phyloP scores from a whole-genome alignment of 2,888 invertebrate species.

The Apocheima hispidaria region DNA sequence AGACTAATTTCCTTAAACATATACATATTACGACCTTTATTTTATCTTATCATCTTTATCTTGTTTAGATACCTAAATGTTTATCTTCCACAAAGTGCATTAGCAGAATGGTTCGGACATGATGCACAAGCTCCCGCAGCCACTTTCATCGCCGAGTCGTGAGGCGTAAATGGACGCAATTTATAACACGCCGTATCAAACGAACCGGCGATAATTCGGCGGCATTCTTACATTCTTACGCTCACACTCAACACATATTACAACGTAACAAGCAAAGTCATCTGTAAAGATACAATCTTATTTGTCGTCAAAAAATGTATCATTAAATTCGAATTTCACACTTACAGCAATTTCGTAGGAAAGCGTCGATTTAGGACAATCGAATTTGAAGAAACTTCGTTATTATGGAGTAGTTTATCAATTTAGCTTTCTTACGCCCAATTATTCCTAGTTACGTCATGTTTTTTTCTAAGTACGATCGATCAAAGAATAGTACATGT shows the following conservation, averaged over 20 bases:
- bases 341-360: constrained; percentile 45
- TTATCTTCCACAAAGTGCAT: constrained; percentile 19
- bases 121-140: constrained; percentile 27
- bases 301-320: constrained; percentile 49
- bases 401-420: constrained; percentile 32
- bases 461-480: neutral
- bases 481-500: neutral
- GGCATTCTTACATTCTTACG: constrained; percentile 41
- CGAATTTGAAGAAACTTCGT: constrained; percentile 40
- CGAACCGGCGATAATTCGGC: constrained; percentile 62
- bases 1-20: too few relatives aligned
- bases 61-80: neutral
- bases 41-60: neutral
- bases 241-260: neutral
- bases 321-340: constrained; percentile 54
- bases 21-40: neutral
- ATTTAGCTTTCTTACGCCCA: constrained; percentile 19
- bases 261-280: constrained; percentile 12
- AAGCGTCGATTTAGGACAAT: constrained; percentile 46
- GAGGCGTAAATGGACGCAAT: constrained; percentile 72
- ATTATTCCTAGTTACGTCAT: neutral
- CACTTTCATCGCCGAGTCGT: constrained; percentile 58
- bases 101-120: constrained; percentile 33
- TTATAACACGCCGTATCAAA: constrained; percentile 70
- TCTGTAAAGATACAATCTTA: constrained; percentile 28